These are phyloP conservation scores for Erebia aethiops DNA, from an alignment of 2,888 invertebrate species.

Conservation along the genomic window DNA sequence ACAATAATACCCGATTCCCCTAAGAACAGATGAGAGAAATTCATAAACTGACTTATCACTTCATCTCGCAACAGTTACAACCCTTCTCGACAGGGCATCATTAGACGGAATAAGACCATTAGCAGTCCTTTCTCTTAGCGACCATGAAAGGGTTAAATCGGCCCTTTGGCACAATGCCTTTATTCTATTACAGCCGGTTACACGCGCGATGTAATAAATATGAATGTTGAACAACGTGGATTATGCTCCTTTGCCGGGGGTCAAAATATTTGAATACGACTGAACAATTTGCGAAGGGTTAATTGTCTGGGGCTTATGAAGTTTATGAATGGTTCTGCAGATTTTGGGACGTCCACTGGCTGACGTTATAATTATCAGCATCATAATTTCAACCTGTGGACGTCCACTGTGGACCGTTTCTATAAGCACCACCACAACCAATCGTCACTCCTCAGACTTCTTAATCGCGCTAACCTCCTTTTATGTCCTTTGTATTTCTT, in stretches of 20 bases:
- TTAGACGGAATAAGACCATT: conserved; percentile 82
- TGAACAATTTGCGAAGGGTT: conserved; percentile 77
- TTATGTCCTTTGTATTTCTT: no score
- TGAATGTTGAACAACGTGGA: conserved; percentile 80
- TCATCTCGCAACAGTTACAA: conserved; percentile 75
- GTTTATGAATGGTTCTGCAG: conserved; percentile 49
- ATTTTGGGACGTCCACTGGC: not conserved
- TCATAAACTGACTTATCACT: conserved; percentile 77
- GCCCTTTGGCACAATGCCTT: conserved; percentile 77
- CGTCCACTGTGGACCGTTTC: no score
- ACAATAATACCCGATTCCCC: conserved; percentile 45
- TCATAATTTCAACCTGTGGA: no score
- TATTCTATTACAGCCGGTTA: conserved; percentile 79
- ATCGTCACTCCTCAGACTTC: no score
- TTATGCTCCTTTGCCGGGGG: conserved; percentile 78
- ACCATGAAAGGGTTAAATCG: conserved; percentile 79
- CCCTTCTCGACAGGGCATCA: conserved; percentile 70
- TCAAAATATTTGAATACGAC: conserved; percentile 81
- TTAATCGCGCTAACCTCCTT: no score
- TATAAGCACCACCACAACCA: no score
- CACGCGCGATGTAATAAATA: conserved; percentile 82
- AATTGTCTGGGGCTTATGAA: conserved; percentile 54
- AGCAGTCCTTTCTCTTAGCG: conserved; percentile 80
- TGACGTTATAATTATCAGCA: no score
- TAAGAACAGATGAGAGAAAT: conserved; percentile 60